A percentile compares a stretch with the other conserved stretches of the same genome.
Conservation (phyloP, 2,888 invertebrate genomes). For the Colletes collaris region DNA sequence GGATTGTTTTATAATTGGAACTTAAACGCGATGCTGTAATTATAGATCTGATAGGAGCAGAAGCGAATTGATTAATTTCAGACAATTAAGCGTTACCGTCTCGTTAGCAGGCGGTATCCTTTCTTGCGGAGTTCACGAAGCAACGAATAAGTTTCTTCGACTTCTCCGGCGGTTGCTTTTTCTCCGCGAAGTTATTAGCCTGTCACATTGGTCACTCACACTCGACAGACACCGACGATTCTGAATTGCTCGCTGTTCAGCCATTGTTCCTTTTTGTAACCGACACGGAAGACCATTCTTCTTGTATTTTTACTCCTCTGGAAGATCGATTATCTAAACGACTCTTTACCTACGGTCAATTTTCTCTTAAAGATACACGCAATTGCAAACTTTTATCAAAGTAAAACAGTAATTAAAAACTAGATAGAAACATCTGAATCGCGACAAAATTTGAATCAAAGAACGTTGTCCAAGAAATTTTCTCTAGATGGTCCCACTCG, state of each 20-base stretch:
- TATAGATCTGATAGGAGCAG: constrained; percentile 42
- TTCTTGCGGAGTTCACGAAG: constrained; percentile 34
- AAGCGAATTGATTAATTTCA: constrained; percentile 61
- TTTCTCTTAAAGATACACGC: no score
- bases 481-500: not conserved
- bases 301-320: not conserved
- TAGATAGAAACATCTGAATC: no score
- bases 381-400: no score
- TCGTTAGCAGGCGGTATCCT: constrained; percentile 37
- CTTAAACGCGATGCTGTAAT: constrained; percentile 48
- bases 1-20: constrained; percentile 61
- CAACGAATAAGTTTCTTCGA: constrained; percentile 46
- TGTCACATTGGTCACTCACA: constrained; percentile 58
- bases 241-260: constrained; percentile 34
- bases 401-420: no score
- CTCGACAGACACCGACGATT: constrained; percentile 54
- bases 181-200: constrained; percentile 53
- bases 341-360: not conserved
- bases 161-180: constrained; percentile 32
- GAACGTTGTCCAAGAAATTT: not conserved
- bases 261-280: constrained; percentile 25
- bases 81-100: constrained; percentile 51
- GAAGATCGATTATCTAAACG: not conserved
- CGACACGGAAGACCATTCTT: constrained; percentile 1
- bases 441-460: not conserved